These are phyloP conservation scores for Vespertilio murinus DNA, from an alignment of 2,797 vertebrate species.

Conservation along the genomic window DNA sequence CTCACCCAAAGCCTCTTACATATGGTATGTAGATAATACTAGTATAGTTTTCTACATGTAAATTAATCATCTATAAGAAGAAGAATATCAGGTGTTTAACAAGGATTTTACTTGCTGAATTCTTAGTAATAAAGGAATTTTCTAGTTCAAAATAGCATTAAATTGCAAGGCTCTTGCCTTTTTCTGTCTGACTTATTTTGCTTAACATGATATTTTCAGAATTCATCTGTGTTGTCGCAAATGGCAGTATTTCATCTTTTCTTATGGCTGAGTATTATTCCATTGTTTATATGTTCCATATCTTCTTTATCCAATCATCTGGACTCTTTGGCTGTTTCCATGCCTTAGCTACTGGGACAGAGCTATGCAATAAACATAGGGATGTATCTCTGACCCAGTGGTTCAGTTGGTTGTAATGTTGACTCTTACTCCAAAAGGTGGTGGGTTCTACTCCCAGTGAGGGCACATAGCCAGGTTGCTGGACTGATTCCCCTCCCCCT, in stretches of 20 bases:
- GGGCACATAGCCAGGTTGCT: background rate
- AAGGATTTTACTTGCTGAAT: background rate
- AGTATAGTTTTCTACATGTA: background rate
- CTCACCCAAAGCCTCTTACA: background rate
- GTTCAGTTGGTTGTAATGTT: background rate
- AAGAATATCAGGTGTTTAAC: background rate
- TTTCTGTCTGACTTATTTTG: background rate
- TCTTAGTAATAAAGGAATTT: slow-evolving; percentile 4
- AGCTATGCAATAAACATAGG: background rate
- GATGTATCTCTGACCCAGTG: background rate
- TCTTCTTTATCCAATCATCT: background rate
- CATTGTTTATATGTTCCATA: background rate
- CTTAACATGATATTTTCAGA: background rate
- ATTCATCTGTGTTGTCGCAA: background rate
- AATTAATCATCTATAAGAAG: background rate
- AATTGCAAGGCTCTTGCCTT: background rate
- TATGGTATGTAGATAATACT: background rate
- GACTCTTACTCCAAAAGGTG: background rate
- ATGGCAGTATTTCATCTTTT: background rate
- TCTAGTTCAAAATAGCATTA: slow-evolving; percentile 5
- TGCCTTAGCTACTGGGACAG: background rate
- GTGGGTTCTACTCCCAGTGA: background rate
- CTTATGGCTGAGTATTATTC: background rate
- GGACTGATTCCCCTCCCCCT: too few species aligned
- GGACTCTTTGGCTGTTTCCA: background rate